Evolutionary conservation across 2,113 vertebrate species (phyloP).

Genomic region (Catharus bicknelli): DNA sequence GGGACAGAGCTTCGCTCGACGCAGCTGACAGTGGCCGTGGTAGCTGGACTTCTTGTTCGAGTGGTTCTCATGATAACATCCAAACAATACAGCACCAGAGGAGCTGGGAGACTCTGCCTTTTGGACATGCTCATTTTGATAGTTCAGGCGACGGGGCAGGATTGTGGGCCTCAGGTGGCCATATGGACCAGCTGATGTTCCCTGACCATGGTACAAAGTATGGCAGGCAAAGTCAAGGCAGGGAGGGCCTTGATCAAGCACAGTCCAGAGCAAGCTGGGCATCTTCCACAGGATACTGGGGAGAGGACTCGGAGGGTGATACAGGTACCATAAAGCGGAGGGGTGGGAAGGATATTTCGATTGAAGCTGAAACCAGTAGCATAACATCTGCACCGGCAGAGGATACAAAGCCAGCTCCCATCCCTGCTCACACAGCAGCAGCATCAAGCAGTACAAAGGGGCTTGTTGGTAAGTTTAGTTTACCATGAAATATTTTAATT

Average conservation of each 20-base stretch:
- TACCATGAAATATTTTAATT: not conserved
- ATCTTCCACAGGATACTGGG: constrained; percentile 93
- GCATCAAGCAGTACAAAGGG: constrained; percentile 82
- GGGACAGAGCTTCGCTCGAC: constrained; percentile 92
- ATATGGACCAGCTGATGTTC: constrained; percentile 79
- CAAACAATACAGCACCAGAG: constrained; percentile 96
- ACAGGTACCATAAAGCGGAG: constrained; percentile 97
- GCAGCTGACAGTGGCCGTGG: constrained; percentile 97
- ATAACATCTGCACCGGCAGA: constrained; percentile 85
- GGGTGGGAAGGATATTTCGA: constrained; percentile 92
- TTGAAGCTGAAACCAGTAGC: constrained; percentile 88
- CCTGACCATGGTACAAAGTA: constrained; percentile 78
- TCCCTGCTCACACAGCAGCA: constrained; percentile 82
- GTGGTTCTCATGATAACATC: constrained; percentile 97
- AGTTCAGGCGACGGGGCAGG: constrained; percentile 76
- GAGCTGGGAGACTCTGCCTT: constrained; percentile 92
- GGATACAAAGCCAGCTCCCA: constrained; percentile 84
- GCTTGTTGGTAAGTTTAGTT: constrained; percentile 80
- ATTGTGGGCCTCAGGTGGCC: constrained; percentile 77
- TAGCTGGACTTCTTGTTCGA: constrained; percentile 98
- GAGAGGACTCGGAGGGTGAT: constrained; percentile 95
- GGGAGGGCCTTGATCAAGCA: constrained; percentile 84
- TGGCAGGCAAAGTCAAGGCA: constrained; percentile 77
- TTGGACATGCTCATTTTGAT: constrained; percentile 81
- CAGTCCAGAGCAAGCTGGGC: constrained; percentile 97